Base-by-base conservation (phyloP, 1,140 invertebrate species). In the Leptonema lineaticorne region DNA sequence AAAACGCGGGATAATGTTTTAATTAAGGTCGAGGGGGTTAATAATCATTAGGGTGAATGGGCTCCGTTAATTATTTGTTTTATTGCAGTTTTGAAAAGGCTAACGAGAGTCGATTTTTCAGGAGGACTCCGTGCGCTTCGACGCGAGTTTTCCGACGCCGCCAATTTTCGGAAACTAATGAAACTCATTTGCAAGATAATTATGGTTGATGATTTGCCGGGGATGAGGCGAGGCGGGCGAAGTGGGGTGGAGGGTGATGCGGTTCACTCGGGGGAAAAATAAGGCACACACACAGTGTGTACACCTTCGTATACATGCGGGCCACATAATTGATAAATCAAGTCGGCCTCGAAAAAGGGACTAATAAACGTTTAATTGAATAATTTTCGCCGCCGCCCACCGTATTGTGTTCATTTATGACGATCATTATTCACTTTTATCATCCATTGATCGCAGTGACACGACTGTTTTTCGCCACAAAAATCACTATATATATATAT, bases 171-270 rank as follows among this genome's bases (percentile, higher is more conserved):
- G 56, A 58, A 60, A 60, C 30, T 45, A 37, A 45, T 37, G 59
- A 45, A 62, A 62, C 59, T 62, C 59, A 62, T 62, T 62, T 62
- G 59, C 59, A 62, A 62, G 59, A 62, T 62, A 62, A 62, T 62
- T 45, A 62, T 62, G 59, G 29, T 27, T 45, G 59, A 62, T 62
- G 59, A 62, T 41, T 62, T 33, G 59, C 9, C 9, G 50, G 30
- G 29, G 20, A 2, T 8, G 30, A 20, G 28, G 16, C 14, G 24
- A n/a, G 56, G 56, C 2, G 56, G 24, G 1, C 29, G 53, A 56
- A 56, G 53, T 20, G 53, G 53, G 26, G 53, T 9, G 14, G 26
- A 26, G 53, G 26, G 53, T 9, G 14, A 56, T 26, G 56, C 3
- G 56, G 56, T 14, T 26, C 20, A 26, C 26, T 9, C 20, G 22